Percentiles rank a stretch among this genome's conserved stretches.
Conservation (phyloP, 37 sponge, comb jelly and placozoan genomes). For the Crambe crambe region DNA sequence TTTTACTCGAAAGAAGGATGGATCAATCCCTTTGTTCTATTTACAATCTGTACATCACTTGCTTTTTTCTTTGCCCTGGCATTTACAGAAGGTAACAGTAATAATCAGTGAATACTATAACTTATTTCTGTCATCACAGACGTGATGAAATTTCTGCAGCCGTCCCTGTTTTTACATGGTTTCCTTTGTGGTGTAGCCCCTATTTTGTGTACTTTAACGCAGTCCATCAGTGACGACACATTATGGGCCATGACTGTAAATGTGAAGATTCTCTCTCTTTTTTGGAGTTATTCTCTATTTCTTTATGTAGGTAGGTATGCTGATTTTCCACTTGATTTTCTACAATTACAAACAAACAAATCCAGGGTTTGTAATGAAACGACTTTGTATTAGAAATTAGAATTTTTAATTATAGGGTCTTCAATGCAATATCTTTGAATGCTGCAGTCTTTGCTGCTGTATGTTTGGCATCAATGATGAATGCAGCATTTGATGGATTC, state of each 20-base stretch:
- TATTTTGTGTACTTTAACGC: slow-evolving; percentile 68
- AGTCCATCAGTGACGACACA: slow-evolving; percentile 84
- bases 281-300: too few species aligned
- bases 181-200: slow-evolving; percentile 64
- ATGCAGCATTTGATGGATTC: not conserved
- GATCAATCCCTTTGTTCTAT: slow-evolving; percentile 5
- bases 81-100: not conserved
- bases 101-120: not conserved
- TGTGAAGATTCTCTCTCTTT: not conserved
- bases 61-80: not conserved
- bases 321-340: slow-evolving; percentile 57
- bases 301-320: slow-evolving; percentile 50
- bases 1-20: slow-evolving; percentile 21
- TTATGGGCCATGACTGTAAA: slow-evolving; percentile 86
- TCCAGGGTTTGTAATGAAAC: not conserved
- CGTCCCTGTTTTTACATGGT: slow-evolving; percentile 33
- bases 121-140: not conserved
- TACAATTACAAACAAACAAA: slow-evolving; percentile 32
- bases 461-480: slow-evolving; percentile 80
- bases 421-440: slow-evolving; percentile 80
- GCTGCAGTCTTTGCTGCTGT: slow-evolving; percentile 87
- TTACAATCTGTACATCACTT: not conserved
- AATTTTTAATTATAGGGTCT: slow-evolving; percentile 34
- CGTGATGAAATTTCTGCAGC: slow-evolving; percentile 10
- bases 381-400: not conserved